These are phyloP conservation scores for Choristoneura rosaceana DNA, from an alignment of 2,888 invertebrate genomes.

Conservation along the genomic window DNA sequence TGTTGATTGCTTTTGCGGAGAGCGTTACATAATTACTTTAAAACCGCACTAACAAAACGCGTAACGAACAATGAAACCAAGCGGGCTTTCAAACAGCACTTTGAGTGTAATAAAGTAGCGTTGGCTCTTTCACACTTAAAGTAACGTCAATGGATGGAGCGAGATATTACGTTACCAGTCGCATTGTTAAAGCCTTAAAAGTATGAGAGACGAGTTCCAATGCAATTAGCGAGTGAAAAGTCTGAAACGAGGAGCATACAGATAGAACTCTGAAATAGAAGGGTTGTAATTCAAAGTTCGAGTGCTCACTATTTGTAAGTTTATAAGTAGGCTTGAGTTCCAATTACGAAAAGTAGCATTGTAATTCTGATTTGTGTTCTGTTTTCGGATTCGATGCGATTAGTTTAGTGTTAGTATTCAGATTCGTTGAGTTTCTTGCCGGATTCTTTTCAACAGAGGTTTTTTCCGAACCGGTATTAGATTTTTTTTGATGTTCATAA, in stretches of 20 bases:
- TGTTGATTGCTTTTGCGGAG: slow-evolving; percentile 4
- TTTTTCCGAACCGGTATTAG: too few relatives aligned
- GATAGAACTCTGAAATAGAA: slow-evolving; percentile 14
- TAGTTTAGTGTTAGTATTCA: too few relatives aligned
- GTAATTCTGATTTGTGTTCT: not conserved
- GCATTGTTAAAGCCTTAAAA: slow-evolving; percentile 27
- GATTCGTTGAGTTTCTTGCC: too few relatives aligned
- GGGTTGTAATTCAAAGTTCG: slow-evolving; percentile 13
- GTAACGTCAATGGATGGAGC: not conserved
- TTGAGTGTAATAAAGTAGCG: not conserved
- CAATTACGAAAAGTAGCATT: not conserved
- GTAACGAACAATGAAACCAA: slow-evolving; percentile 15
- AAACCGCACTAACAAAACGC: slow-evolving; percentile 28
- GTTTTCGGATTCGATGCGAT: not conserved
- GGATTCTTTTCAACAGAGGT: too few relatives aligned
- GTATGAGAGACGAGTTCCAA: slow-evolving; percentile 26
- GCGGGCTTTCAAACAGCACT: slow-evolving; percentile 1
- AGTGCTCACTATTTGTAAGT: slow-evolving; percentile 3
- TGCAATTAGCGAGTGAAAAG: slow-evolving; percentile 36
- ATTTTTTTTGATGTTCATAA: too few relatives aligned
- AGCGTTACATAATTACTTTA: slow-evolving; percentile 25
- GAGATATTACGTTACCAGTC: slow-evolving; percentile 14
- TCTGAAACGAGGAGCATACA: slow-evolving; percentile 13
- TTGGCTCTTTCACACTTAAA: slow-evolving; percentile 19
- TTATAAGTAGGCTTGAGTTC: not conserved